A percentile compares a stretch with the other conserved stretches of the same genome.
These are phyloP conservation scores for Schrankia costaestrigalis DNA, from an alignment of 2,888 invertebrate genomes.

Conservation along the genomic window DNA sequence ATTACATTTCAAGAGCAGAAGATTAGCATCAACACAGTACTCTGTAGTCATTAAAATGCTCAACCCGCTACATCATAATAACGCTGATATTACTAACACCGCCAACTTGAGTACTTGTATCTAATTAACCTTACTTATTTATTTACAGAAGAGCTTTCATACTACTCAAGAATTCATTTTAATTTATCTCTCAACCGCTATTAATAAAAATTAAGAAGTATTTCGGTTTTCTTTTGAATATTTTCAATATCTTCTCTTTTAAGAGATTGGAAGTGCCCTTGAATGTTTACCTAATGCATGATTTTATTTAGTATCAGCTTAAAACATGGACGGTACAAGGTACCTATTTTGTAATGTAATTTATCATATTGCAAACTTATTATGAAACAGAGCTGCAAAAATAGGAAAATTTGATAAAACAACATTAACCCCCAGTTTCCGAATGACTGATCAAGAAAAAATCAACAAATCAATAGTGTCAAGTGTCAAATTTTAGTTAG, in stretches of 20 bases:
- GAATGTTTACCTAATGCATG: no score
- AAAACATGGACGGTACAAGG: no score
- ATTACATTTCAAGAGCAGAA: constrained; percentile 6
- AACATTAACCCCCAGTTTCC: no score
- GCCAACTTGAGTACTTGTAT: constrained; percentile 7
- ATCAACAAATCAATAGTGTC: no score
- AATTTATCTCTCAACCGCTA: constrained; percentile 16
- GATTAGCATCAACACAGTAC: constrained; percentile 3
- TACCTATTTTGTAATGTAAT: no score
- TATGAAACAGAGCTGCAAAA: no score
- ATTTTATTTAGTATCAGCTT: no score
- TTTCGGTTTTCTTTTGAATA: constrained; percentile 7
- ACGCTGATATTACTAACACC: constrained; percentile 7
- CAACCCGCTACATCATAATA: constrained; percentile 7
- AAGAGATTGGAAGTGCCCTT: no score
- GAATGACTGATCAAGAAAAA: no score
- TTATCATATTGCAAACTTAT: no score
- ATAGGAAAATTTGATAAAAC: no score
- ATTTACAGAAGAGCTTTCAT: constrained; percentile 12
- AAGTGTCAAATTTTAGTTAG: no score
- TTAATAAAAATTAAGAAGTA: constrained; percentile 19
- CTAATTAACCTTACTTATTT: constrained; percentile 21
- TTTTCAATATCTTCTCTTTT: constrained; percentile 7
- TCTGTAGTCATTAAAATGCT: constrained; percentile 7
- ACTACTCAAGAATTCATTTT: constrained; percentile 15